A percentile compares a stretch with the other conserved stretches of the same genome.
These are phyloP conservation scores for Sphaerophoria taeniata DNA, from an alignment of 2,888 invertebrate genomes.

Conservation along the genomic window DNA sequence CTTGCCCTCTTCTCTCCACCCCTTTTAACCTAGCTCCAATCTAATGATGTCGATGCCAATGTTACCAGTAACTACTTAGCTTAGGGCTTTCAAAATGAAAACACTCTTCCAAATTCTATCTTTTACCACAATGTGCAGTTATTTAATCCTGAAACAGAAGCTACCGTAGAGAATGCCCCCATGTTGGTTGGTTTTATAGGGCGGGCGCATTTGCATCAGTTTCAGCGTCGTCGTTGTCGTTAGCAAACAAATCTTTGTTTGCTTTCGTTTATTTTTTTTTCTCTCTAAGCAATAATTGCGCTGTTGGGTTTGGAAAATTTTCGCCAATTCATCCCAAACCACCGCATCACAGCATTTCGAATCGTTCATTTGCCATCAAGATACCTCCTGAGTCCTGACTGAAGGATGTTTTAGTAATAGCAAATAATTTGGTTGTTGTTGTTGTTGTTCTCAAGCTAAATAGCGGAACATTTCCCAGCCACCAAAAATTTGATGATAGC, in stretches of 20 bases:
- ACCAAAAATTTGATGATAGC: slow-evolving; percentile 35
- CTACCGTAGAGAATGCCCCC: neutral
- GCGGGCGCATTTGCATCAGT: neutral
- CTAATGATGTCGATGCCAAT: slow-evolving; percentile 40
- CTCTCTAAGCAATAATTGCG: slow-evolving; percentile 54
- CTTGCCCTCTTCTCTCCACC: neutral
- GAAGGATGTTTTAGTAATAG: slow-evolving; percentile 46
- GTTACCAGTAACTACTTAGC: slow-evolving; percentile 4
- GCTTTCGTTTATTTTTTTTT: slow-evolving; percentile 39
- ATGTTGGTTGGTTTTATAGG: neutral
- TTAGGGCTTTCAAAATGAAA: slow-evolving; percentile 17
- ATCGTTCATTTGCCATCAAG: neutral
- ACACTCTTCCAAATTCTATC: slow-evolving; percentile 46
- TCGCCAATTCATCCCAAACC: slow-evolving; percentile 43
- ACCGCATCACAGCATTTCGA: slow-evolving; percentile 5
- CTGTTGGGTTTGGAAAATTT: slow-evolving; percentile 63
- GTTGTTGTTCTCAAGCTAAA: no score
- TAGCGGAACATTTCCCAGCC: neutral
- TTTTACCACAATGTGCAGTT: slow-evolving; percentile 19
- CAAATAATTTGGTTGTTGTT: slow-evolving; percentile 40
- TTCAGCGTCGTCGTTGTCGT: neutral
- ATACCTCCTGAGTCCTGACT: neutral
- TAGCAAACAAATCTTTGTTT: slow-evolving; percentile 66
- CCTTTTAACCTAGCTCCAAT: slow-evolving; percentile 8
- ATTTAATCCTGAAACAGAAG: slow-evolving; percentile 1